Percentiles rank a stretch among this genome's conserved stretches.
These are phyloP conservation scores for Clitarchus hookeri DNA, from an alignment of 2,888 invertebrate genomes.

Conservation along the genomic window DNA sequence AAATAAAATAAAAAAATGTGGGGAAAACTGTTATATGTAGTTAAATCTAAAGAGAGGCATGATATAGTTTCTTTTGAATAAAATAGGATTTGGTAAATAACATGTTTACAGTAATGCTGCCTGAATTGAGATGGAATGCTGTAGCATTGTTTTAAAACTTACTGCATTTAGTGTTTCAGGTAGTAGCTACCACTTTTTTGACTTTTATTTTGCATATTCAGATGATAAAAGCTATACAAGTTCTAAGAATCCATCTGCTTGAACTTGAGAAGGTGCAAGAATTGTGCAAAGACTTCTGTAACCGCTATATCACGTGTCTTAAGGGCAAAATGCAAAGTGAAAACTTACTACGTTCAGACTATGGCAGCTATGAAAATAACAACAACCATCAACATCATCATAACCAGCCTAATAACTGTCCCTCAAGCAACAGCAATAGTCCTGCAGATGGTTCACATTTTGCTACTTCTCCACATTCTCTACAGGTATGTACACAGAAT, in stretches of 20 bases:
- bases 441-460: slow-evolving; percentile 47
- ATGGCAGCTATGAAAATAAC: slow-evolving; percentile 54
- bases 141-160: too few relatives aligned
- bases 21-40: too few relatives aligned
- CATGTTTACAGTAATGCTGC: too few relatives aligned
- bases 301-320: slow-evolving; percentile 86
- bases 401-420: slow-evolving; percentile 44
- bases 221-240: slow-evolving; percentile 90
- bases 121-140: too few relatives aligned
- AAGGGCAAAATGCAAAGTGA: slow-evolving; percentile 92
- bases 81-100: too few relatives aligned
- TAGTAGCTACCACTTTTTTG: background rate
- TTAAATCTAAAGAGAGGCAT: too few relatives aligned
- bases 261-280: slow-evolving; percentile 95
- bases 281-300: slow-evolving; percentile 92
- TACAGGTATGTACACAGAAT: slow-evolving; percentile 40
- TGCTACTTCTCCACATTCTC: slow-evolving; percentile 45
- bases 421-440: slow-evolving; percentile 48
- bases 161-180: background rate
- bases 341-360: slow-evolving; percentile 79
- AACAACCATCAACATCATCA: slow-evolving; percentile 44
- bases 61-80: too few relatives aligned
- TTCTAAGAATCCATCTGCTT: slow-evolving; percentile 86
- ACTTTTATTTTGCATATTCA: slow-evolving; percentile 48
- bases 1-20: too few relatives aligned